phyloP scores from a whole-genome alignment of 1,140 invertebrate genomes.

The Popillia japonica region DNA sequence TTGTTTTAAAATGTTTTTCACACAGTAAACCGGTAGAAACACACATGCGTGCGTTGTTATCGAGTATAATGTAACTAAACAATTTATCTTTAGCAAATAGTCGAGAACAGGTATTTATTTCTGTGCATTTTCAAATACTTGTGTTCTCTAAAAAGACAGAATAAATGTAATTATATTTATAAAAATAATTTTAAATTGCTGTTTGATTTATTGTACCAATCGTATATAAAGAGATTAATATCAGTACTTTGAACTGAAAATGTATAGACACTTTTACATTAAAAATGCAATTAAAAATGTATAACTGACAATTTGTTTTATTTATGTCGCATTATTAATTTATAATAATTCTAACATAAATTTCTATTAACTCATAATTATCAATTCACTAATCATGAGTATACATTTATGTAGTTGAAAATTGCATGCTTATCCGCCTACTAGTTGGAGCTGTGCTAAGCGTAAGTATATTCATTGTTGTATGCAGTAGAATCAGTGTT shows the following conservation, averaged over 20 bases:
- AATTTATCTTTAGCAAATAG: no score
- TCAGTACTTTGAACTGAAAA: not conserved
- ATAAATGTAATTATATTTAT: not conserved
- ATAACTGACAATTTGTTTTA: not conserved
- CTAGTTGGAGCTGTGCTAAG: no score
- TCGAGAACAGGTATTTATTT: not conserved
- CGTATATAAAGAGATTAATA: no score
- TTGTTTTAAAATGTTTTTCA: not conserved
- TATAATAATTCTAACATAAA: no score
- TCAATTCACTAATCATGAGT: no score
- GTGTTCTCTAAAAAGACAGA: not conserved
- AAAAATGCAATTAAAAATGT: slow-evolving; percentile 6
- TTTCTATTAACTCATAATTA: no score
- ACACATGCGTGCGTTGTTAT: not conserved
- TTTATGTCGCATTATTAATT: not conserved
- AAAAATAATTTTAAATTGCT: not conserved
- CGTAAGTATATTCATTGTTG: no score
- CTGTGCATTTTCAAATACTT: not conserved
- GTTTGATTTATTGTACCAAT: not conserved
- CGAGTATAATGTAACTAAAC: not conserved
- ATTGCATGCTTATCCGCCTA: no score
- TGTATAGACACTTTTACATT: not conserved
- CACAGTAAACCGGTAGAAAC: not conserved
- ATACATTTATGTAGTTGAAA: no score
- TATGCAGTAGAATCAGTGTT: no score